A percentile compares a stretch with the other conserved stretches of the same genome.
These are phyloP conservation scores for Hypomecis punctinalis DNA, from an alignment of 2,888 invertebrate species.

Conservation along the genomic window DNA sequence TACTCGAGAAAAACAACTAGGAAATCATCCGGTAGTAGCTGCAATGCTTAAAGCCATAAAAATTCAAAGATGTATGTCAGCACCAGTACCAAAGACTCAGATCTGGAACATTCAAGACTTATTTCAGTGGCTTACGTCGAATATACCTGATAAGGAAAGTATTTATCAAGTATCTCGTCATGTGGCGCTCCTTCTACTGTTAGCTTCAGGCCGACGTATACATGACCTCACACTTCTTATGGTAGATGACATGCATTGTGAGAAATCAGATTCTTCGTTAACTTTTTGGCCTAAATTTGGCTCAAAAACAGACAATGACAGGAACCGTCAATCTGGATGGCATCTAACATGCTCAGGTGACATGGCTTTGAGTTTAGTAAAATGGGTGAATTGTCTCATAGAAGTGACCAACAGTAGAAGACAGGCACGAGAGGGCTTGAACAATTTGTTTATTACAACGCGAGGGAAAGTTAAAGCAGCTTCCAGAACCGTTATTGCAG, in stretches of 20 bases:
- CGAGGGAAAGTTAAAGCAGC: conserved; percentile 9
- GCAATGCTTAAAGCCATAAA: background rate
- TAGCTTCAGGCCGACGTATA: conserved; percentile 30
- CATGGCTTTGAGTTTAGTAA: background rate
- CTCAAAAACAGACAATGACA: conserved; percentile 15
- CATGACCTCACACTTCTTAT: conserved; percentile 30
- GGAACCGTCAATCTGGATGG: conserved; percentile 12
- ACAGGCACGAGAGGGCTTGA: background rate
- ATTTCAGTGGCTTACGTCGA: background rate
- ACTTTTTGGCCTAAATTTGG: conserved; percentile 31
- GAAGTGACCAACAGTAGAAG: no score
- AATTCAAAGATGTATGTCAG: no score
- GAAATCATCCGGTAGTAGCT: background rate
- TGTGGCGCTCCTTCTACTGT: conserved; percentile 19
- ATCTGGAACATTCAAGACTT: conserved; percentile 9
- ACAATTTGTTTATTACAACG: conserved; percentile 5
- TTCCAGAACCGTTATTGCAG: conserved; percentile 1
- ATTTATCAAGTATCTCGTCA: conserved; percentile 20
- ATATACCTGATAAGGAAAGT: conserved; percentile 7
- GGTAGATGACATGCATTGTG: no score
- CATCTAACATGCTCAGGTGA: background rate
- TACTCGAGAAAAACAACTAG: background rate
- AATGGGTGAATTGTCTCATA: no score
- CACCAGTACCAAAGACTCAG: background rate
- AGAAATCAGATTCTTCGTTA: no score